Evolutionary conservation across 2,888 invertebrate genomes (phyloP).

Genomic region (Mythimna loreyi): DNA sequence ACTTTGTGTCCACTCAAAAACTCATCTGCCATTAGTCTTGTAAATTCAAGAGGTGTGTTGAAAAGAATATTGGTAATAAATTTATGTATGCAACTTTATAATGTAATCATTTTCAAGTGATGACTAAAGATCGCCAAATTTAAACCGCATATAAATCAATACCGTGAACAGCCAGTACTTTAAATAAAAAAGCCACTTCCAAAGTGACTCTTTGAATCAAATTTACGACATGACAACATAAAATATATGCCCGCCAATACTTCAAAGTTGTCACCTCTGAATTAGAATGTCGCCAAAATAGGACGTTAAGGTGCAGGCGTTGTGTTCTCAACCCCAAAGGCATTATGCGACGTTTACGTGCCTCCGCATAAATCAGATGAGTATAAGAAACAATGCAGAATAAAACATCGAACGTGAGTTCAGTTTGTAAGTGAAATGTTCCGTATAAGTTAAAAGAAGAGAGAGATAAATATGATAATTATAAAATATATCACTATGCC

Average conservation of each 20-base stretch:
- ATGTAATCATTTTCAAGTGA: conserved; percentile 10
- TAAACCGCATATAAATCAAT: conserved; percentile 38
- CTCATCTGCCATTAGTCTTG: background rate
- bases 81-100: background rate
- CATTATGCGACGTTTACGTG: conserved; percentile 77
- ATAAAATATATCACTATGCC: too few species aligned
- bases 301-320: conserved; percentile 50
- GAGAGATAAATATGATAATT: background rate
- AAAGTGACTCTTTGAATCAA: conserved; percentile 42
- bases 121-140: conserved; percentile 12
- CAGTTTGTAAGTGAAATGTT: conserved; percentile 42
- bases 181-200: conserved; percentile 35
- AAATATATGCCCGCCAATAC: conserved; percentile 46
- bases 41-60: background rate
- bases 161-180: conserved; percentile 13
- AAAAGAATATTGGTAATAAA: background rate
- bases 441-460: conserved; percentile 47
- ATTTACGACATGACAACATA: conserved; percentile 31
- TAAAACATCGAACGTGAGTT: conserved; percentile 52
- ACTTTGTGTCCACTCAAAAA: background rate
- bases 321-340: conserved; percentile 62
- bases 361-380: conserved; percentile 78
- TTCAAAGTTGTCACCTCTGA: conserved; percentile 55
- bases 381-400: conserved; percentile 62
- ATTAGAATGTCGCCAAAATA: conserved; percentile 59